A percentile compares a stretch with the other conserved stretches of the same genome.
Conservation (phyloP, 2,888 invertebrate species). For the Pollenia griseotomentosa region DNA sequence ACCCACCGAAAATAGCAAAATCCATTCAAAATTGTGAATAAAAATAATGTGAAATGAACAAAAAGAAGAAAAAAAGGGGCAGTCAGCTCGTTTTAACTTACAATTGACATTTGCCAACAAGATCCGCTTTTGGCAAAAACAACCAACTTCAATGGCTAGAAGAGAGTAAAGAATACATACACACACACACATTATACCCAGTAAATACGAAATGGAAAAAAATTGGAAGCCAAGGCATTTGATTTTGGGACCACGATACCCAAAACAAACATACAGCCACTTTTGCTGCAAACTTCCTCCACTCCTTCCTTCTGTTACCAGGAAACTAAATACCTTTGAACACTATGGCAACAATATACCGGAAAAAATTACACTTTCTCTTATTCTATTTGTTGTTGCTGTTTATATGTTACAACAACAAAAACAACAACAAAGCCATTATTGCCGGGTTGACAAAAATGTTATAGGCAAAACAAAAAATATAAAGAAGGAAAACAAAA, state of each 20-base stretch:
- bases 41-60: background rate
- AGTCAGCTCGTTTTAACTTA: constrained; percentile 62
- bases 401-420: background rate
- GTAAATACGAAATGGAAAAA: background rate
- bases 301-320: background rate
- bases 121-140: constrained; percentile 59
- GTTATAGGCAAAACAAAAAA: constrained; percentile 34
- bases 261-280: background rate
- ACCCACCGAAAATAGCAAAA: background rate
- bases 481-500: constrained; percentile 9
- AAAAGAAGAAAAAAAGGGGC: constrained; percentile 31
- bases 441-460: constrained; percentile 52
- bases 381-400: constrained; percentile 10
- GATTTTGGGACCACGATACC: background rate
- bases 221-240: background rate
- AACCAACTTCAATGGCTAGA: constrained; percentile 35
- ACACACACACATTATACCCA: constrained; percentile 6
- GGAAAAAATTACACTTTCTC: constrained; percentile 71
- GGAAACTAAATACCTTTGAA: constrained; percentile 27
- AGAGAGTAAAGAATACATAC: constrained; percentile 5
- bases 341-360: constrained; percentile 51
- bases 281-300: background rate
- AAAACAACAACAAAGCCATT: background rate
- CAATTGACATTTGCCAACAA: constrained; percentile 73
- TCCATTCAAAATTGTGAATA: no score